A percentile compares a stretch with the other conserved stretches of the same genome.
Evolutionary conservation across 2,113 vertebrate species (phyloP).

Genomic region (Charadrius vociferus): DNA sequence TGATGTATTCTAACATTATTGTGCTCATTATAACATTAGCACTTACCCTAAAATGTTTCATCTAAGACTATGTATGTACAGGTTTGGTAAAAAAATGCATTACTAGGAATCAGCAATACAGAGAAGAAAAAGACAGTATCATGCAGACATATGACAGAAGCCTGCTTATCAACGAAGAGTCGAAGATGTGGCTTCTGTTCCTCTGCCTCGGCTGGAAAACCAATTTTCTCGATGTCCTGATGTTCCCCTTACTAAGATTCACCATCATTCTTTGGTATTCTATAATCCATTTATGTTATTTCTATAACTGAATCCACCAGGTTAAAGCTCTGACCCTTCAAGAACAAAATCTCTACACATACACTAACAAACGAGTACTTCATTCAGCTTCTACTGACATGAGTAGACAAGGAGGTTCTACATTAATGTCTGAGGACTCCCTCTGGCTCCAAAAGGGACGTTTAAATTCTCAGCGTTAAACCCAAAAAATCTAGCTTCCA

Average conservation of each 20-base stretch:
- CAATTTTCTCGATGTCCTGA: not conserved
- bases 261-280: not conserved
- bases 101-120: not conserved
- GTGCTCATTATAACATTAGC: not conserved
- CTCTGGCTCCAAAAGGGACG: not conserved
- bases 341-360: not conserved
- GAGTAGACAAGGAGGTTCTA: not conserved
- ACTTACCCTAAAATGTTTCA: not conserved
- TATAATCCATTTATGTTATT: not conserved
- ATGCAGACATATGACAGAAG: not conserved
- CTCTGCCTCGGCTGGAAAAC: not conserved
- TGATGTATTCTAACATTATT: not conserved
- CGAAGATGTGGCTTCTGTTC: not conserved
- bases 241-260: not conserved
- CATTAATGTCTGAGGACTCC: fast-evolving
- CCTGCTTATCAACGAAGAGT: not conserved
- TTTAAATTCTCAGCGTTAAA: not conserved
- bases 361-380: not conserved
- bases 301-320: not conserved
- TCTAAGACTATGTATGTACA: not conserved
- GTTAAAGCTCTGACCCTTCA: not conserved
- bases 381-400: not conserved
- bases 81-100: not conserved
- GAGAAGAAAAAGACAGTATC: not conserved
- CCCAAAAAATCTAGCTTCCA: not conserved